A percentile compares a stretch with the other conserved stretches of the same genome.
Conservation (phyloP, 2,113 vertebrate species). For the Cinclus mexicanus region DNA sequence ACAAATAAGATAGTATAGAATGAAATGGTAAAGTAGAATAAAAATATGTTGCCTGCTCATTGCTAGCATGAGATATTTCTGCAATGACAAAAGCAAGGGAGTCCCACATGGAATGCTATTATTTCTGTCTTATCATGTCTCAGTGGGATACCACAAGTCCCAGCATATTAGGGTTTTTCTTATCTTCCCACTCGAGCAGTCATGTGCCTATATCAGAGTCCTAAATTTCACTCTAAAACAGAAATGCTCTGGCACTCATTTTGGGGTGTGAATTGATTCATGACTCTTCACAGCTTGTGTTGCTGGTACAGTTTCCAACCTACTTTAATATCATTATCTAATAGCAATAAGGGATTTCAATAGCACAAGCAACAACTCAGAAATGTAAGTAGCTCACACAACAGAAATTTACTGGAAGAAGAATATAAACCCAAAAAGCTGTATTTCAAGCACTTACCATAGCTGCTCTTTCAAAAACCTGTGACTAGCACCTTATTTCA, state of each 20-base stretch:
- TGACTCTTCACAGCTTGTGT: background rate
- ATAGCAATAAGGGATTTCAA: background rate
- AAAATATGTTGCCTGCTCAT: background rate
- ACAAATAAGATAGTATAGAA: background rate
- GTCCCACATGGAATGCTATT: background rate
- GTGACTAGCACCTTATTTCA: constrained; percentile 8
- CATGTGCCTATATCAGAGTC: background rate
- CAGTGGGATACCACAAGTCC: background rate
- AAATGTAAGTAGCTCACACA: background rate
- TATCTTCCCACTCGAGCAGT: background rate
- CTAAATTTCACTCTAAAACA: background rate
- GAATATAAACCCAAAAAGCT: background rate
- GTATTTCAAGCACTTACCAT: background rate
- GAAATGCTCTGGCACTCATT: background rate
- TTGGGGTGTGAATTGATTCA: background rate
- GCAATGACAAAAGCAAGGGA: background rate
- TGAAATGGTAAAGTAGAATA: background rate
- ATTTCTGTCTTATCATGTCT: background rate
- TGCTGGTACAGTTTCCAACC: background rate
- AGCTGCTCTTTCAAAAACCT: background rate
- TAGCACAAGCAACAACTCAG: background rate
- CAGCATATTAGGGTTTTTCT: background rate
- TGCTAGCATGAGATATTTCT: background rate
- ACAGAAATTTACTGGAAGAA: background rate
- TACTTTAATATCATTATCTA: background rate